Evolutionary conservation across 2,888 invertebrate species (phyloP).

Genomic region (Choreutis nemorana): DNA sequence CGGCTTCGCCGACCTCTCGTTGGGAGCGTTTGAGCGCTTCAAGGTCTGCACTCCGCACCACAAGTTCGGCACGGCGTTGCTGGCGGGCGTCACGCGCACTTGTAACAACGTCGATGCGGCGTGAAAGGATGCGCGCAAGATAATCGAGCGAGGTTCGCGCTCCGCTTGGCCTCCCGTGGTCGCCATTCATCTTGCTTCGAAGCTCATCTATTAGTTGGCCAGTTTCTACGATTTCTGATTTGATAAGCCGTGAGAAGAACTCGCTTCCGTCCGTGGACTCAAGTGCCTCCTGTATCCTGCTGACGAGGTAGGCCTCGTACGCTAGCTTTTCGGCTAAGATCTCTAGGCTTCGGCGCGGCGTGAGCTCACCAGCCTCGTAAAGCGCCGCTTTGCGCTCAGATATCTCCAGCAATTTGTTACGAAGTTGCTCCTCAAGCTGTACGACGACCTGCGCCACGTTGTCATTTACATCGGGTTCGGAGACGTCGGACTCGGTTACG

Average conservation of each 20-base stretch:
- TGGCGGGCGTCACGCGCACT: constrained; percentile 26
- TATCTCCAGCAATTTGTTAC: constrained; percentile 73
- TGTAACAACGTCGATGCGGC: constrained; percentile 67
- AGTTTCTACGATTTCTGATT: constrained; percentile 78
- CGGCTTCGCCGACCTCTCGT: constrained; percentile 68
- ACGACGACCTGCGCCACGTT: constrained; percentile 68
- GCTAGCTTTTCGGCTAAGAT: constrained; percentile 82
- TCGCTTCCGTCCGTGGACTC: constrained; percentile 64
- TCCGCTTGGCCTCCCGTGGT: constrained; percentile 39
- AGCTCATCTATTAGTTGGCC: constrained; percentile 78
- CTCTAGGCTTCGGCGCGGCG: constrained; percentile 72
- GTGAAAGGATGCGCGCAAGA: constrained; percentile 77
- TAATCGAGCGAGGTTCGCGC: constrained; percentile 69
- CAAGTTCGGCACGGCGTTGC: constrained; percentile 33
- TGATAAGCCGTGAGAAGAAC: constrained; percentile 68
- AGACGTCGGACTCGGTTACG: constrained; percentile 56
- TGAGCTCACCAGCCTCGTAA: constrained; percentile 72
- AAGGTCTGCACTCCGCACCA: constrained; percentile 52
- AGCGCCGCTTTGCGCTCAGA: constrained; percentile 72
- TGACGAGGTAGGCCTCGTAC: constrained; percentile 78
- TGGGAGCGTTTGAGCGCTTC: constrained; percentile 63
- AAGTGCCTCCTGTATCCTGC: constrained; percentile 73
- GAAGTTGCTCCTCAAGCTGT: constrained; percentile 72
- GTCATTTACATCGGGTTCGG: constrained; percentile 38
- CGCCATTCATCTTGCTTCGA: constrained; percentile 71